Conservation (phyloP, 2,797 vertebrate genomes). For the Anomalospiza imberbis region DNA sequence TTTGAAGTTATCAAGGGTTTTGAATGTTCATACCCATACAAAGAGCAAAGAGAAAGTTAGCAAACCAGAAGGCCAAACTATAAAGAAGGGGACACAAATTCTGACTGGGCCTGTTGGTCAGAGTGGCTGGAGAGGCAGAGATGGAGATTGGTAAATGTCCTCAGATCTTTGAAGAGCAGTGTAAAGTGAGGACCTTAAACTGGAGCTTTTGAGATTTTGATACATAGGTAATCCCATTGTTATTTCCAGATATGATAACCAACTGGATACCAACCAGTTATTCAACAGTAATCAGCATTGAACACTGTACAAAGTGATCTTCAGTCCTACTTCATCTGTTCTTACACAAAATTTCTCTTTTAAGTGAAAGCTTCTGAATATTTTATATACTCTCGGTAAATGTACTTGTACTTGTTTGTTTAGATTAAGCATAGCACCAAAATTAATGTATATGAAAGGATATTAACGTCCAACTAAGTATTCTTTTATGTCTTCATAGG, state of each 20-base stretch:
- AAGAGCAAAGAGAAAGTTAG: not conserved
- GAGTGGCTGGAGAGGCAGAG: not conserved
- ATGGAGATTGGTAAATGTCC: not conserved
- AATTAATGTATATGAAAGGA: not conserved
- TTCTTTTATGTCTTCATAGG: conserved; percentile 71
- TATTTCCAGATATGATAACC: not conserved
- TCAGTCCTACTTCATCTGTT: not conserved
- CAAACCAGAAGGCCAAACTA: not conserved
- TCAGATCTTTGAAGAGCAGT: not conserved
- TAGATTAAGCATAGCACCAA: not conserved
- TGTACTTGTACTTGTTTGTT: not conserved
- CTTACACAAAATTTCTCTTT: not conserved
- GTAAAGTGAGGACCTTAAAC: not conserved
- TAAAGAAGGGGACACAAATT: not conserved
- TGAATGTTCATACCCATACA: not conserved
- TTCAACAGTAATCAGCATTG: not conserved
- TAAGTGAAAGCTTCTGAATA: not conserved
- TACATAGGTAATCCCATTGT: not conserved
- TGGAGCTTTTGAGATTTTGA: not conserved
- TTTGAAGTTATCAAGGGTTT: not conserved
- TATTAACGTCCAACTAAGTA: not conserved
- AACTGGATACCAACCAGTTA: not conserved
- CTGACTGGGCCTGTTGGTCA: not conserved
- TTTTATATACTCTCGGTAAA: not conserved
- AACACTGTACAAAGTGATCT: not conserved